These are phyloP conservation scores for Listrodromus nycthemerus DNA, from an alignment of 2,888 invertebrate genomes.

Conservation along the genomic window DNA sequence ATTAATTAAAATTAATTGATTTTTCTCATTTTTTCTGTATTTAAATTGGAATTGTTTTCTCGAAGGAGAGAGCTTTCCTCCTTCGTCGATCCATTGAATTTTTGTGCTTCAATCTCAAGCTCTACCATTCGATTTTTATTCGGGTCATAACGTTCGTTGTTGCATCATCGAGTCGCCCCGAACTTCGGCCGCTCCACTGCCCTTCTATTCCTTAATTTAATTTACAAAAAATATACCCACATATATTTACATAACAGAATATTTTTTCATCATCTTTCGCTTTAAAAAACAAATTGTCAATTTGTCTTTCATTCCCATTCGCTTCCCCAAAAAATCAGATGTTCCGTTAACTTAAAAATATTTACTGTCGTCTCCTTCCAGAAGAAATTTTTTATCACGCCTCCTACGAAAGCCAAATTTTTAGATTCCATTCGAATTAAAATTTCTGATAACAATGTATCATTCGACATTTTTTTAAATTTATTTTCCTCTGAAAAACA, in stretches of 20 bases:
- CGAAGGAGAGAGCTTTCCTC: not conserved
- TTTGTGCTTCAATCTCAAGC: not conserved
- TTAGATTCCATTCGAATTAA: not conserved
- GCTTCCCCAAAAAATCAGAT: too few relatives aligned
- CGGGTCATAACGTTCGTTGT: constrained; percentile 1
- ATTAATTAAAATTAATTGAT: not conserved
- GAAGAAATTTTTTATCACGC: too few relatives aligned
- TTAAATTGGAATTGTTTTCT: not conserved
- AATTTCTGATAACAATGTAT: too few relatives aligned
- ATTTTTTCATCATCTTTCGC: too few relatives aligned
- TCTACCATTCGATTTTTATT: not conserved
- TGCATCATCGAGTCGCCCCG: not conserved
- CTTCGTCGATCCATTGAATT: not conserved
- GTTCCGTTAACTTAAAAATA: too few relatives aligned
- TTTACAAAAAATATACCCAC: too few relatives aligned
- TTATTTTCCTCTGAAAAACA: not conserved
- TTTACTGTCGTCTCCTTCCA: too few relatives aligned
- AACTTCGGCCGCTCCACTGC: not conserved
- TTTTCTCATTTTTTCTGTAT: not conserved
- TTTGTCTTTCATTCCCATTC: too few relatives aligned
- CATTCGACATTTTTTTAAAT: too few relatives aligned
- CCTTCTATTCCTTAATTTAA: too few relatives aligned
- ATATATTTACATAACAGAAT: too few relatives aligned
- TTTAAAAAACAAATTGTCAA: too few relatives aligned
- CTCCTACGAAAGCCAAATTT: not conserved